Base-by-base conservation (phyloP, 2,113 vertebrate species). In the Triplophysa rosa region DNA sequence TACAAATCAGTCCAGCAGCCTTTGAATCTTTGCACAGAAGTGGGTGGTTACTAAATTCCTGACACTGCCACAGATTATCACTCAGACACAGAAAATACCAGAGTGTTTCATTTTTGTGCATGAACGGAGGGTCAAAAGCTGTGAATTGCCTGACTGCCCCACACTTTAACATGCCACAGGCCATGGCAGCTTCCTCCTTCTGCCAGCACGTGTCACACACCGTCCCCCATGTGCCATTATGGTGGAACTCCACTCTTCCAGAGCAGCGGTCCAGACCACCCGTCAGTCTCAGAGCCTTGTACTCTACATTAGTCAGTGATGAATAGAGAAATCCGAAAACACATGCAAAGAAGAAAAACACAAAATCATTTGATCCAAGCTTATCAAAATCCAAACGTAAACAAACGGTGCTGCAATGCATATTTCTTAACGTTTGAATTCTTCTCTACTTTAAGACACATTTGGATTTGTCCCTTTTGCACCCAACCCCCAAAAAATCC, bases 231-330 rank as follows among this genome's bases (percentile, higher is more conserved):
- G 80, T 88, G 67, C 90, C 91, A 0, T 92, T 90, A 2, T 91
- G 91, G 67, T 93, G 91, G 65, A 92, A 70, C 82, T 93, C 92
- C 80, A 93, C 82, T 79, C 78, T 87, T 16, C 92, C 92, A 1
- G 92, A 84, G 77, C 92, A 93, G 26, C 64, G 87, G 80, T 93
- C 91, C 79, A 86, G 0, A 45, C 92, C 91, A 8, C 92, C 91
- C 0, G 84, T 88, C 58, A 93, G 85, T 42, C 91, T 79, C 5
- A 93, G n/a, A 0, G 23, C 89, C 65, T 58, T 89, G 85, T 90
- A 89, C 70, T 93, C 92, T 93, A 42, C 19, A 70, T 70, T n/a
- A 54, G 83, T 56, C 52, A 19, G 52, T 56, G 17, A 73, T 29
- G 21, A 62, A 1, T 67, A 2, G 82, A 62, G 56, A 42, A 33